A percentile compares a stretch with the other conserved stretches of the same genome.
Conservation (phyloP, 2,888 invertebrate species). For the Diloba caeruleocephala region DNA sequence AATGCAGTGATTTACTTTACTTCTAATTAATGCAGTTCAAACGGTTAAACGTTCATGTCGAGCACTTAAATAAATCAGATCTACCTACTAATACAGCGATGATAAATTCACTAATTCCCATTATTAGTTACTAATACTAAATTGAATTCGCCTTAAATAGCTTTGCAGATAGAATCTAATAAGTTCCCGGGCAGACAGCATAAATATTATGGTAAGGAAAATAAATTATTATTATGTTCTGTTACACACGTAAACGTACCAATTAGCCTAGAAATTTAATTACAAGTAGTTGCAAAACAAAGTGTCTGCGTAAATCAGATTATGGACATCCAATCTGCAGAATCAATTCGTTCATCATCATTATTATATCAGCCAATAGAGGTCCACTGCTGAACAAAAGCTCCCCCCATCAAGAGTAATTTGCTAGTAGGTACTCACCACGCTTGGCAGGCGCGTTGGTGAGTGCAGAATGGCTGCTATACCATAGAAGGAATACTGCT, state of each 20-base stretch:
- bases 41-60: background rate
- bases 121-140: conserved; percentile 39
- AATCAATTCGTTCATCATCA: no score
- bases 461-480: no score
- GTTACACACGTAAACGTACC: conserved; percentile 29
- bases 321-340: no score
- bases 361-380: no score
- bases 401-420: no score
- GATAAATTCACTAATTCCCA: conserved; percentile 45
- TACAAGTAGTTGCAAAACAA: conserved; percentile 22
- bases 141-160: conserved; percentile 45
- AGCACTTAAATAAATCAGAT: conserved; percentile 31
- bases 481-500: no score
- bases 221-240: conserved; percentile 40
- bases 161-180: conserved; percentile 46
- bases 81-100: conserved; percentile 17
- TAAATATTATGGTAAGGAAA: conserved; percentile 35
- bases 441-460: no score
- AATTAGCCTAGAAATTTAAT: conserved; percentile 35
- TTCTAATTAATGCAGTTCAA: no score
- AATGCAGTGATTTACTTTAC: no score
- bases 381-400: no score
- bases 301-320: no score
- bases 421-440: no score
- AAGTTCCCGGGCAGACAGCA: conserved; percentile 32